Evolutionary conservation across 1,140 invertebrate species (phyloP), one percentile per base, ranked within the genome.

Genomic region (Heliothis virescens): DNA sequence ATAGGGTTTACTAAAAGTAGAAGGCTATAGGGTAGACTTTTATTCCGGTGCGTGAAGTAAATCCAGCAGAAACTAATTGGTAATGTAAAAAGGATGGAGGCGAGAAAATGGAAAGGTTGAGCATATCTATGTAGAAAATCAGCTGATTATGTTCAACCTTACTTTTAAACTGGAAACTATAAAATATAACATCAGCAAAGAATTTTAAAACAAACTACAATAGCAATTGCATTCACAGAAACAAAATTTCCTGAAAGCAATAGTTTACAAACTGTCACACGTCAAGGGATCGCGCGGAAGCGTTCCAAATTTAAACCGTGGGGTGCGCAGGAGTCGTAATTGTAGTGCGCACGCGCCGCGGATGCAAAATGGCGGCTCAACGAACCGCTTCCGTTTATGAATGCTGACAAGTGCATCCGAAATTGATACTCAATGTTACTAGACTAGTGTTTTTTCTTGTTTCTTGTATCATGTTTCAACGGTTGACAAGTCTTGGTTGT

Each of bases 301-400:
- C 85, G 79, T 82, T 83, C 83, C 83, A 85, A 80, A 85, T 82
- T 83, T 83, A 80, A 84, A 82, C 78, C 50, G 76, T 72, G 75
- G 81, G 76, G 79, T 60, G 59, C 63, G 73, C 74, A 76, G 75
- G 63, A 47, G 78, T 67, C 29, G 62, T 82, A 86, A 86, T 86
- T 82, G 82, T 55, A 67, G 52, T 77, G 84, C 84, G 84, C 84
- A 86, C 86, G 86, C 83, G 83, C 74, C 65, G 80, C 83, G 82
- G 82, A 86, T 86, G 85, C 84, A 84, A 86, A 82, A 87, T 87
- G 83, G 86, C 83, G 74, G 81, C 85, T 73, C 79, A 87, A 87
- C 84, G 81, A 86, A 84, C 79, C 80, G 73, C 85, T 86, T 85
- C 84, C 87, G 81, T 73, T 76, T 18, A 34, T 47, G 80, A 84